Conservation (phyloP, 2,113 vertebrate species). For the Cyrtonyx montezumae region DNA sequence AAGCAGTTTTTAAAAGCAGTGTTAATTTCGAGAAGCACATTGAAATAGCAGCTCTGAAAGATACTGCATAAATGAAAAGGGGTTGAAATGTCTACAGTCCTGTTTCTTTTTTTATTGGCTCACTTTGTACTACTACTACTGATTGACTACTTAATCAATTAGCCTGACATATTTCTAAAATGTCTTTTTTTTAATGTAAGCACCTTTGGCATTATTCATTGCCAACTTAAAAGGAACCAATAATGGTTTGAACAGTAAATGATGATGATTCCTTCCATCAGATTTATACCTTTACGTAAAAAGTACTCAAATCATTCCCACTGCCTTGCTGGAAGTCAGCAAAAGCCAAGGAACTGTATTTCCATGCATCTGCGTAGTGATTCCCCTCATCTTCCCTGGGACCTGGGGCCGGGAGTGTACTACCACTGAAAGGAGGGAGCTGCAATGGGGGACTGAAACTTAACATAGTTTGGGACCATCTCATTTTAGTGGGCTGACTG, state of each 20-base stretch:
- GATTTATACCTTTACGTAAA: slow-evolving; percentile 17
- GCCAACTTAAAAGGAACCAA: background rate
- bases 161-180: background rate
- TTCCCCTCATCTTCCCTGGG: background rate
- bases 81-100: background rate
- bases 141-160: background rate
- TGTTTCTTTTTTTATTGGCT: background rate
- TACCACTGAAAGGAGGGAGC: background rate
- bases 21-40: slow-evolving; percentile 10
- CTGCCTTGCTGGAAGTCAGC: slow-evolving; percentile 12
- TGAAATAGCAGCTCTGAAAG: slow-evolving; percentile 30
- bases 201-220: background rate
- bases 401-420: background rate
- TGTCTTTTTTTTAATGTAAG: background rate
- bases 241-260: background rate
- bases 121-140: background rate
- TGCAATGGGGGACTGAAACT: background rate
- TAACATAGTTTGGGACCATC: background rate
- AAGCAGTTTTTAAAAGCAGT: background rate
- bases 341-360: background rate
- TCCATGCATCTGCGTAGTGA: background rate
- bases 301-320: slow-evolving; percentile 20
- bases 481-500: background rate
- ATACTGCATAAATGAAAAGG: background rate
- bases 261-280: slow-evolving; percentile 14